Conservation (phyloP, 2,888 invertebrate species). For the Epinotia brunnichana region DNA sequence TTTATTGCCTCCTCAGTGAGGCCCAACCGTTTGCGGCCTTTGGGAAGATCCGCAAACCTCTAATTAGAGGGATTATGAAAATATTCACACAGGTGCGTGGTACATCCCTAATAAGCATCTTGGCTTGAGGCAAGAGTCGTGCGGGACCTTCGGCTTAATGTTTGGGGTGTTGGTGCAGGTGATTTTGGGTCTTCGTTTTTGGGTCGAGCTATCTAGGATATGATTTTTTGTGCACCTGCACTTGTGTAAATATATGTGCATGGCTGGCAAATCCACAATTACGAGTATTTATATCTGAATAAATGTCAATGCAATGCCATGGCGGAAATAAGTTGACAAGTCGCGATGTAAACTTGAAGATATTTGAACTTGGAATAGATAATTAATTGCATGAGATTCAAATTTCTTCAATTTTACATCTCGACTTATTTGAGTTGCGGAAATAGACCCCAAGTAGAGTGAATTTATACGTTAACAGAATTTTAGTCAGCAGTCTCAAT, state of each 20-base stretch:
- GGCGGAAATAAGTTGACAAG: too few species aligned
- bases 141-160: conserved; percentile 72
- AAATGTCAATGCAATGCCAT: neutral
- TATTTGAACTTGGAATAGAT: too few species aligned
- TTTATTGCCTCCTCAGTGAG: conserved; percentile 81
- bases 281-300: too few species aligned
- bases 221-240: conserved; percentile 47
- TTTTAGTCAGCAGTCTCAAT: too few species aligned
- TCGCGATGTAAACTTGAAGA: too few species aligned
- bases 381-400: too few species aligned
- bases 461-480: too few species aligned
- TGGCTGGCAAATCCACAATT: neutral
- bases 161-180: conserved; percentile 78
- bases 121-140: conserved; percentile 79
- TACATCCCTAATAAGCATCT: conserved; percentile 80
- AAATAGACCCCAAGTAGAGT: too few species aligned
- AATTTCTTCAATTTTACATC: too few species aligned
- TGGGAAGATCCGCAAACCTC: conserved; percentile 82
- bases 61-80: conserved; percentile 83
- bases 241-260: conserved; percentile 20
- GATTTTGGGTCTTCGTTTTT: conserved; percentile 68
- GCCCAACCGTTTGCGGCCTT: conserved; percentile 77
- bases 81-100: conserved; percentile 83
- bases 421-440: too few species aligned
- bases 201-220: conserved; percentile 72